Conservation (phyloP, 1,140 invertebrate genomes). For the Cryptotermes secundus region DNA sequence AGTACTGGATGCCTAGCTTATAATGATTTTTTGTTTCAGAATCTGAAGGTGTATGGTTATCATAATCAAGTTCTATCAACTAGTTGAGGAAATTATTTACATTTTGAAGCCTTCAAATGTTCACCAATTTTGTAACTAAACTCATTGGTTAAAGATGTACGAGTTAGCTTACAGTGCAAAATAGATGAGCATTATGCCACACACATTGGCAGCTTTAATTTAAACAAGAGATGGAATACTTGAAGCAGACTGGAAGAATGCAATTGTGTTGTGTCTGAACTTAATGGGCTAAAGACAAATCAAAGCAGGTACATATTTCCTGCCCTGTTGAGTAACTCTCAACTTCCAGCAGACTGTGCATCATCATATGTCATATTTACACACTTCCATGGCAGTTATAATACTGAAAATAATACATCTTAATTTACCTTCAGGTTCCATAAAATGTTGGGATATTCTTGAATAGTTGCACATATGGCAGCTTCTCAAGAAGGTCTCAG, state of each 20-base stretch:
- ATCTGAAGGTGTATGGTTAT: neutral
- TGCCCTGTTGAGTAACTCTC: neutral
- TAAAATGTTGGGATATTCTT: too few relatives aligned
- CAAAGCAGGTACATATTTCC: neutral
- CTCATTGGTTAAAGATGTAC: neutral
- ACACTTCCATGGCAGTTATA: neutral
- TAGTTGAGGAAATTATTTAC: neutral
- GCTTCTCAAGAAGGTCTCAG: too few relatives aligned
- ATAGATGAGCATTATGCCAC: neutral
- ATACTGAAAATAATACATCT: neutral
- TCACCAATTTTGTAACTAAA: slow-evolving; percentile 2
- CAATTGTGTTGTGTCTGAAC: neutral
- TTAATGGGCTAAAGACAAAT: neutral
- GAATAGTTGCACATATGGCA: too few relatives aligned
- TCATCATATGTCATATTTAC: neutral
- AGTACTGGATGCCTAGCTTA: neutral
- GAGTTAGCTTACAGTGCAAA: neutral
- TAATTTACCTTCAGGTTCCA: too few relatives aligned
- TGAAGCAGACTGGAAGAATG: neutral
- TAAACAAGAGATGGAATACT: neutral
- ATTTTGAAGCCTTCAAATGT: slow-evolving; percentile 4
- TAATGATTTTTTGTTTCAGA: slow-evolving; percentile 8
- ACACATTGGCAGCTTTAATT: neutral
- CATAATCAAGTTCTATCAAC: neutral
- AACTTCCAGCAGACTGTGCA: neutral